Percentiles rank a stretch among this genome's conserved stretches.
Conservation (phyloP, 2,888 invertebrate species). For the Clusia tigrina region DNA sequence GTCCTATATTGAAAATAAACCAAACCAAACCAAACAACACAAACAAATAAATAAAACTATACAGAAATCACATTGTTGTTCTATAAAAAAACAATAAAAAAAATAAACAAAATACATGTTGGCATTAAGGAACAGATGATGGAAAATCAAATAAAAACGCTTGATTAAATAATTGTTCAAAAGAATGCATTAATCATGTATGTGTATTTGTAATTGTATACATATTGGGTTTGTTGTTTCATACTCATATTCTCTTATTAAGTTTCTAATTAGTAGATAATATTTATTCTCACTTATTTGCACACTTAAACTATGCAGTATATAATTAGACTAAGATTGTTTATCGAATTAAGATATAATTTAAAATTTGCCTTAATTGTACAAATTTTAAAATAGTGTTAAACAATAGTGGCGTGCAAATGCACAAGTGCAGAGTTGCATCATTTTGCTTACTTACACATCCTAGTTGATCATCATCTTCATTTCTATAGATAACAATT, state of each 20-base stretch:
- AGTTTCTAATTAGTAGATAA: conserved; percentile 1
- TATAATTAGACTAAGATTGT: conserved; percentile 9
- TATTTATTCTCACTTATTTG: conserved; percentile 21
- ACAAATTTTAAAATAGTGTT: neutral
- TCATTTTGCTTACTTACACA: too few relatives aligned
- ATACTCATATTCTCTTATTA: too few relatives aligned
- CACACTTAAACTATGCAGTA: conserved; percentile 16
- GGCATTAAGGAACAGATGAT: neutral
- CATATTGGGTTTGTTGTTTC: too few relatives aligned
- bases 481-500: neutral
- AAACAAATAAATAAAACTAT: too few relatives aligned
- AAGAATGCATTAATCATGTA: conserved; percentile 10
- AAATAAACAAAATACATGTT: too few relatives aligned
- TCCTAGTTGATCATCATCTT: neutral
- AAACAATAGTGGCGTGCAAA: neutral
- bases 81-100: too few relatives aligned
- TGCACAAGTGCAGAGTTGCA: neutral
- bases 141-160: conserved; percentile 20
- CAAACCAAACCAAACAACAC: too few relatives aligned
- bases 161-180: neutral
- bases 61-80: too few relatives aligned
- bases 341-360: neutral
- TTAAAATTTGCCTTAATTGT: neutral
- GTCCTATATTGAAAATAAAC: too few relatives aligned
- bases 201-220: conserved; percentile 27